phyloP scores from a whole-genome alignment of 1,140 invertebrate species.

The Zaprionus africanus region DNA sequence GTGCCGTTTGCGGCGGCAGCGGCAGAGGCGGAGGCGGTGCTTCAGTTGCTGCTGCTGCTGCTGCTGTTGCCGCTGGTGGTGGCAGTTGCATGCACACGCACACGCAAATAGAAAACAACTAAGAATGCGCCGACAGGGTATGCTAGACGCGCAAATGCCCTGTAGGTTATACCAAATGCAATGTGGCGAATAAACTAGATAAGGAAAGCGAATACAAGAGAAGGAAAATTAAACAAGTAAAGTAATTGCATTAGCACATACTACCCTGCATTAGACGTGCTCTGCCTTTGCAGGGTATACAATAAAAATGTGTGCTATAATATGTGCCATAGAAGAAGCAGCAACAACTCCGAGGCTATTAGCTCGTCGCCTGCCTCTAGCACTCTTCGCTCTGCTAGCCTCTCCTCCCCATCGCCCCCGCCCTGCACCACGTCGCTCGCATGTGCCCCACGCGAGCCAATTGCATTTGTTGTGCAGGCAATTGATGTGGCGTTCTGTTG shows the following conservation, averaged over 20 bases:
- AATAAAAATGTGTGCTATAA: slow-evolving; percentile 33
- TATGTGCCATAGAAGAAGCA: slow-evolving; percentile 39
- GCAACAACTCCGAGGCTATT: slow-evolving; percentile 12
- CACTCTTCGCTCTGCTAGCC: neutral
- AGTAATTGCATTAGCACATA: neutral
- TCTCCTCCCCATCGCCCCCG: neutral
- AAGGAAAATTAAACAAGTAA: neutral
- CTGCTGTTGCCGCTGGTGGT: slow-evolving; percentile 9
- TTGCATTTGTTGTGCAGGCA: slow-evolving; percentile 47
- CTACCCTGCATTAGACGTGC: slow-evolving; percentile 1
- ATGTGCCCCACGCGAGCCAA: slow-evolving; percentile 45
- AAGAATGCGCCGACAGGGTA: slow-evolving; percentile 2
- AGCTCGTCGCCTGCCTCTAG: slow-evolving; percentile 2
- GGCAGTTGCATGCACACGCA: slow-evolving; percentile 46
- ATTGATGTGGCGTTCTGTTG: slow-evolving; percentile 41
- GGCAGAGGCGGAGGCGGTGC: neutral
- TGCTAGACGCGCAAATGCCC: neutral
- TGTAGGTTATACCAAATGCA: neutral
- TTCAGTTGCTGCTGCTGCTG: slow-evolving; percentile 1
- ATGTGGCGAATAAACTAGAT: neutral
- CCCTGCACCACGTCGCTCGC: slow-evolving; percentile 5
- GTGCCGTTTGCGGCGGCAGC: slow-evolving; percentile 14
- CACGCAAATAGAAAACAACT: slow-evolving; percentile 44
- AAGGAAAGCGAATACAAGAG: neutral
- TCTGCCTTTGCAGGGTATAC: slow-evolving; percentile 16